Conservation (phyloP, 2,113 vertebrate genomes). For the Neofelis nebulosa region DNA sequence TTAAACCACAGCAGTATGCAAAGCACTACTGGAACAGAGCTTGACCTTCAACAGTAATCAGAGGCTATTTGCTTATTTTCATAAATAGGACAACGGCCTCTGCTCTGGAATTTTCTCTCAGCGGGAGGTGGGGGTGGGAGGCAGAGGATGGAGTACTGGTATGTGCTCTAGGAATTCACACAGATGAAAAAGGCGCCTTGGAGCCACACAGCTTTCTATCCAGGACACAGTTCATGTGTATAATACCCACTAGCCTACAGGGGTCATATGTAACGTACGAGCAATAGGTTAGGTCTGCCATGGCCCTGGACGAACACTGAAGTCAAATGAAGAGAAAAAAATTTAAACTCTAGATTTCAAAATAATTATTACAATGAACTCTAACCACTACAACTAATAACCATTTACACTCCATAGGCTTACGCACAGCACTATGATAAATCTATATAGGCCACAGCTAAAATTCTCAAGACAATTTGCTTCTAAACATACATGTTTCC, state of each 20-base stretch:
- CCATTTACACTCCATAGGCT: not conserved
- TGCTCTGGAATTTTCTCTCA: not conserved
- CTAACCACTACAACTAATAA: not conserved
- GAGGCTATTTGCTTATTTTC: not conserved
- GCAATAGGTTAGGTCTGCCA: not conserved
- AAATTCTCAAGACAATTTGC: slow-evolving; percentile 5
- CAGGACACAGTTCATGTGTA: not conserved
- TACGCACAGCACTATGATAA: not conserved
- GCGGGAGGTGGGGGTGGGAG: not conserved
- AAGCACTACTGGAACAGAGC: not conserved
- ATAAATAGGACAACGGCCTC: not conserved
- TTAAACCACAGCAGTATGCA: not conserved
- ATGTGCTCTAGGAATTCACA: not conserved
- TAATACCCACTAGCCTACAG: not conserved
- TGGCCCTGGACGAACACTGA: not conserved
- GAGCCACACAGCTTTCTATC: not conserved
- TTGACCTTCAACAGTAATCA: not conserved
- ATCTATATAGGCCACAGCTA: not conserved
- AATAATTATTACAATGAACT: slow-evolving; percentile 7
- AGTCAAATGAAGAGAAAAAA: not conserved
- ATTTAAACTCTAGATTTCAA: not conserved
- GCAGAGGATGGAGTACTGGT: not conserved
- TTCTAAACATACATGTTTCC: not conserved
- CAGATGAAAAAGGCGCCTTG: not conserved
- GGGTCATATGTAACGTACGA: not conserved